Conservation (phyloP, 1,140 invertebrate genomes). For the Meloidogyne floridensis region DNA sequence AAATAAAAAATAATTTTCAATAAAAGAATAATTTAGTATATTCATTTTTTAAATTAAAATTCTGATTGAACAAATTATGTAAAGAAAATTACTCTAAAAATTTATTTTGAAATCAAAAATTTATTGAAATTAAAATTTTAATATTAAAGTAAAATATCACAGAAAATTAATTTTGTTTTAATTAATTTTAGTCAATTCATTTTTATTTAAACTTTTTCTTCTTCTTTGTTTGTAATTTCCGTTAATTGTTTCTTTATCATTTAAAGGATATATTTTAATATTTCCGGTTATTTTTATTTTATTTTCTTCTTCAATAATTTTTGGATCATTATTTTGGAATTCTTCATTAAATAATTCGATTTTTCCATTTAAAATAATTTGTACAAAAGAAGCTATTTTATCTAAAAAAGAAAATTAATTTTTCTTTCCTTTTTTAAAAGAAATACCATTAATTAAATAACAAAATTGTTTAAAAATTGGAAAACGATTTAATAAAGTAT, state of each 20-base stretch:
- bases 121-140: too few relatives aligned
- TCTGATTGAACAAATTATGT: too few relatives aligned
- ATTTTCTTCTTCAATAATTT: background rate
- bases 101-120: too few relatives aligned
- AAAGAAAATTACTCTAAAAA: too few relatives aligned
- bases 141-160: too few relatives aligned
- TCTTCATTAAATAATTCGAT: constrained; percentile 7
- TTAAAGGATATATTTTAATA: background rate
- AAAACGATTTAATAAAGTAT: constrained; percentile 14
- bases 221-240: background rate
- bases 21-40: too few relatives aligned
- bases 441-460: background rate
- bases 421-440: background rate
- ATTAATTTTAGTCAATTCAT: too few relatives aligned
- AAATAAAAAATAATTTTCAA: too few relatives aligned
- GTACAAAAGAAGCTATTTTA: background rate
- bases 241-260: background rate
- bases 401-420: background rate
- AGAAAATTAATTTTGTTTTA: too few relatives aligned
- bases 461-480: background rate
- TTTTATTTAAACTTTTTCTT: background rate
- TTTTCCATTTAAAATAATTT: constrained; percentile 7
- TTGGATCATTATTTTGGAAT: background rate
- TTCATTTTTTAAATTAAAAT: too few relatives aligned
- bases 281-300: background rate